phyloP scores from a whole-genome alignment of 2,888 invertebrate species.

The Glyphotaelius pellucidus region DNA sequence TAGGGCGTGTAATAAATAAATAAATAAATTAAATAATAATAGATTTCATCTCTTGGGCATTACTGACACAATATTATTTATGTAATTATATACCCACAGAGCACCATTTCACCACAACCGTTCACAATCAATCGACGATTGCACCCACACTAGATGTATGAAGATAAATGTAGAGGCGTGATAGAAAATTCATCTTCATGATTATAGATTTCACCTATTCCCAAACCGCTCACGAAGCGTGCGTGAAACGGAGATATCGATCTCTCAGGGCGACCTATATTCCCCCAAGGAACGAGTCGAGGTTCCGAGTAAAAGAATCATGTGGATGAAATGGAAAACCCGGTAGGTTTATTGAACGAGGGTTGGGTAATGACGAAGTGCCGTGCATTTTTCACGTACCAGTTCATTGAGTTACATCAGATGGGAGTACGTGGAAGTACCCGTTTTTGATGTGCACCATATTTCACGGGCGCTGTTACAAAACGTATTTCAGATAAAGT shows the following conservation, averaged over 20 bases:
- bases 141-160: neutral
- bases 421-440: constrained; percentile 49
- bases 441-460: constrained; percentile 51
- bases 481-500: constrained; percentile 48
- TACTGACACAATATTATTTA: neutral
- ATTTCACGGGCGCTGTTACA: constrained; percentile 42
- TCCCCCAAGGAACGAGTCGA: neutral
- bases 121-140: neutral
- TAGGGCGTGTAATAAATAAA: too few relatives aligned
- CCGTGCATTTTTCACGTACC: constrained; percentile 61
- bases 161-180: neutral
- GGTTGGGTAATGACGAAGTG: constrained; percentile 60
- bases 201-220: neutral
- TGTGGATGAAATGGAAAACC: constrained; percentile 3
- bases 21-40: too few relatives aligned
- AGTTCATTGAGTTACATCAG: constrained; percentile 62
- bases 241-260: constrained; percentile 17
- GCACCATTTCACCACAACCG: neutral
- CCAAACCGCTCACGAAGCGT: neutral
- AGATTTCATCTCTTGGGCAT: too few relatives aligned
- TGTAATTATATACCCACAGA: neutral
- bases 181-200: neutral
- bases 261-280: constrained; percentile 26
- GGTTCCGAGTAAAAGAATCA: constrained; percentile 8
- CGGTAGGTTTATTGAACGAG: neutral